phyloP scores from a whole-genome alignment of 2,797 vertebrate genomes.

The Lithobates pipiens region DNA sequence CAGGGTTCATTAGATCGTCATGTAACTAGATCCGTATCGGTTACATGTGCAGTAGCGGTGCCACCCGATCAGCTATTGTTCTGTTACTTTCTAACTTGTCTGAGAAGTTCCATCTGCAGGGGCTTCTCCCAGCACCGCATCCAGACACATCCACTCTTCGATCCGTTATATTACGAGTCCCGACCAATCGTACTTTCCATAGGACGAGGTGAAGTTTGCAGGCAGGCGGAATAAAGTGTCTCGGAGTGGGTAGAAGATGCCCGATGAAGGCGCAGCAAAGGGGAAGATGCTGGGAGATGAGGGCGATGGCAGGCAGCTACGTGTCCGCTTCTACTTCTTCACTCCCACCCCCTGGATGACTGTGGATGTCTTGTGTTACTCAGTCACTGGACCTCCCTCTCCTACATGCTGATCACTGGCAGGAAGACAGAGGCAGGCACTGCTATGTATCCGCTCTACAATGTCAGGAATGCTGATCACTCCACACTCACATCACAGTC shows the following conservation, averaged over 20 bases:
- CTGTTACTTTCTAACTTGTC: not conserved
- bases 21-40: constrained; percentile 31
- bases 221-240: no score
- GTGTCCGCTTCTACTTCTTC: constrained; percentile 55
- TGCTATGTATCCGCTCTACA: constrained; percentile 18
- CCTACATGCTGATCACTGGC: constrained; percentile 24
- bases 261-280: no score
- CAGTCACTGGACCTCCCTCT: constrained; percentile 40
- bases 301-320: constrained; percentile 52
- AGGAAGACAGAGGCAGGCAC: constrained; percentile 26
- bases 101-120: not conserved
- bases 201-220: no score
- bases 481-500: constrained; percentile 11
- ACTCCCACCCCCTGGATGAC: constrained; percentile 31
- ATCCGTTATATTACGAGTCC: no score
- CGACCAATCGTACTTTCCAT: no score
- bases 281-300: not conserved
- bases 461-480: constrained; percentile 50
- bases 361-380: constrained; percentile 30
- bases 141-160: not conserved
- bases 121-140: not conserved
- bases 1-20: constrained; percentile 2
- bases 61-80: not conserved
- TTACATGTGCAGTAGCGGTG: not conserved
- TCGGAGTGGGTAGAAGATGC: no score